Base-by-base conservation (phyloP, 2,888 invertebrate species). In the Silvanus unidentatus region DNA sequence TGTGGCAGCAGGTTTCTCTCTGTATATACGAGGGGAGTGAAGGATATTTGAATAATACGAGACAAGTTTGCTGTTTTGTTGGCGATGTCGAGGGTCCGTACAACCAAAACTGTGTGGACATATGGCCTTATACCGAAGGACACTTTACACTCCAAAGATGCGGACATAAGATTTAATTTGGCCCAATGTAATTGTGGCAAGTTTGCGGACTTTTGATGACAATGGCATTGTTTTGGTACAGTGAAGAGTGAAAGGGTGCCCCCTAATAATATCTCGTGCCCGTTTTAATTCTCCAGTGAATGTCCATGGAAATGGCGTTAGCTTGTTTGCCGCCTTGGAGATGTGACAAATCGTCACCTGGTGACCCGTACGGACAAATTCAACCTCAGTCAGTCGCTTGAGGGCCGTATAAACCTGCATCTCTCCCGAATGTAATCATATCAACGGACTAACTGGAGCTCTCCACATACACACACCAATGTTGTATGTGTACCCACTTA, bases 271-370 rank as follows among this genome's bases (percentile, higher is more conserved):
- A n/a, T n/a, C n/a, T n/a, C n/a, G n/a, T 30, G 38, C 10, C 13
- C 12, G 22, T 32, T 32, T 45, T 50, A 59, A 57, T 53, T 52
- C 60, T 58, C 55, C 52, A 48, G 58, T 55, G 54, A 58, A 55
- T 55, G 68, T 60, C 65, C 66, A 57, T 54, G 37, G 66, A 71
- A 71, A 72, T 72, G 71, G 71, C 64, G 59, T 67, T 71, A 71
- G 64, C 71, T 66, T 72, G 72, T 72, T 67, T 64, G 62, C 59
- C 64, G 69, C 68, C 70, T 70, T 69, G 65, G 65, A 68, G 67
- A 68, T 66, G 69, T 72, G 71, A 72, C 71, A 71, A 72, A 72
- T 72, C 68, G 71, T 70, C 71, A 71, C 71, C 71, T 68, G 69
- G 71, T 70, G 72, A 70, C 72, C 71, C 65, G 68, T 68, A 64